These are phyloP conservation scores for Lasioglossum villosulum DNA, from an alignment of 2,888 invertebrate species.

Conservation along the genomic window DNA sequence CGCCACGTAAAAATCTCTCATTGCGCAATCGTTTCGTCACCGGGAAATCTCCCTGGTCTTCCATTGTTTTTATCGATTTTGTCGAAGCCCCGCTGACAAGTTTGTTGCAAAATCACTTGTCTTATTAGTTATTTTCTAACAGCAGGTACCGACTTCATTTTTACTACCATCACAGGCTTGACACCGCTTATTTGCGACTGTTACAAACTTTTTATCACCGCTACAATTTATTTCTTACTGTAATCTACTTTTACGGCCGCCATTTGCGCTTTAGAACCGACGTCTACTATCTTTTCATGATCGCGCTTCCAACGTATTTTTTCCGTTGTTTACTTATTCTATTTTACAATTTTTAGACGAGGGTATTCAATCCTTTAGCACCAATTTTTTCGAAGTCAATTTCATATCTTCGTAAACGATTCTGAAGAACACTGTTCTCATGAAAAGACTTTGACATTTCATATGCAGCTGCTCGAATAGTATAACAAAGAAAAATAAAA, in stretches of 20 bases:
- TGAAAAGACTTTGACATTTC: neutral
- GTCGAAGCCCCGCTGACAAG: neutral
- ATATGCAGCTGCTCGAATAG: neutral
- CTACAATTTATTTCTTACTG: neutral
- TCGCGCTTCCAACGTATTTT: too few relatives aligned
- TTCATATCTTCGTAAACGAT: neutral
- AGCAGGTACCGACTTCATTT: neutral
- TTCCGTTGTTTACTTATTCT: neutral
- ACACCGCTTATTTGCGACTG: neutral
- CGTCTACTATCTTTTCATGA: neutral
- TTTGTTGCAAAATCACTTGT: slow-evolving; percentile 12
- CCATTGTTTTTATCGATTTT: slow-evolving; percentile 29
- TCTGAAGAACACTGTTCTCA: neutral
- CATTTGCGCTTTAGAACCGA: neutral
- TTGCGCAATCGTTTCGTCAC: slow-evolving; percentile 27
- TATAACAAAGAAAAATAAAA: neutral
- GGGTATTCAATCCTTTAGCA: neutral
- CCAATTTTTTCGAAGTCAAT: neutral
- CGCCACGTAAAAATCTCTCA: neutral
- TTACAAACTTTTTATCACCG: neutral
- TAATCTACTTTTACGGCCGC: neutral
- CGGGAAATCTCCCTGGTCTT: neutral
- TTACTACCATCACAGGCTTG: neutral
- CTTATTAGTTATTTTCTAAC: neutral
- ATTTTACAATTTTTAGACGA: neutral